A percentile compares a stretch with the other conserved stretches of the same genome.
phyloP scores from a whole-genome alignment of 2,113 vertebrate species.

The Poeciliopsis turrubarensis region DNA sequence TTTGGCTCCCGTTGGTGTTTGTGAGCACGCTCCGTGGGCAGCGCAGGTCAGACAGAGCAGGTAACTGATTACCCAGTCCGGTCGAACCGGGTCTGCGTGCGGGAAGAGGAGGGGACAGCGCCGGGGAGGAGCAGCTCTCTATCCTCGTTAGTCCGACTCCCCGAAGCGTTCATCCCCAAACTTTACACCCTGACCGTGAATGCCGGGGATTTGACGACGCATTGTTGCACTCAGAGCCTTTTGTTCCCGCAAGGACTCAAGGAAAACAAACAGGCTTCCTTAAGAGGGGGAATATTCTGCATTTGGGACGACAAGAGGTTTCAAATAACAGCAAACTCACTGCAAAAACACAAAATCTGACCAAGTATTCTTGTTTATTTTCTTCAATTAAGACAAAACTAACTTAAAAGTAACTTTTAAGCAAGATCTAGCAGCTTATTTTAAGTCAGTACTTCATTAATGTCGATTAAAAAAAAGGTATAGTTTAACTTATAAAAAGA shows the following conservation, averaged over 20 bases:
- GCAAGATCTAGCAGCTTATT: too few species aligned
- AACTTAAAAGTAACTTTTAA: too few species aligned
- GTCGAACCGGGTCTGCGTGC: conserved; percentile 65
- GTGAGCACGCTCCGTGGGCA: conserved; percentile 29
- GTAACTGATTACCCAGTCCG: conserved; percentile 80
- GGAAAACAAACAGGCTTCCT: conserved; percentile 59
- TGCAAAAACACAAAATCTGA: too few species aligned
- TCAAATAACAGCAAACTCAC: conserved; percentile 45
- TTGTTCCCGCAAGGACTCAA: conserved; percentile 60
- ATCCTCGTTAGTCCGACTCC: conserved; percentile 57
- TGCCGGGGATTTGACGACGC: conserved; percentile 55
- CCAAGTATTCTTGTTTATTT: too few species aligned
- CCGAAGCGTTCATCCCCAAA: conserved; percentile 50
- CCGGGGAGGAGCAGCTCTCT: conserved; percentile 31
- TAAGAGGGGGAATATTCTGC: conserved; percentile 33
- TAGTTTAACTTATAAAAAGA: too few species aligned
- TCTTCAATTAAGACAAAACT: too few species aligned
- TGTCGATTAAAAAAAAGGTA: too few species aligned
- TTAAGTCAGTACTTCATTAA: too few species aligned
- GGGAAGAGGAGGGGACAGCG: conserved; percentile 44
- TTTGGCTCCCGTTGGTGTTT: conserved; percentile 8
- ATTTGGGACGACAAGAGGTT: conserved; percentile 46
- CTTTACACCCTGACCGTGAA: conserved; percentile 58
- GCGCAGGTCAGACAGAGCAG: conserved; percentile 64
- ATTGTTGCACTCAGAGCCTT: conserved; percentile 53